These are phyloP conservation scores for Daubentonia madagascariensis DNA, from an alignment of 2,113 vertebrate species.

Conservation along the genomic window DNA sequence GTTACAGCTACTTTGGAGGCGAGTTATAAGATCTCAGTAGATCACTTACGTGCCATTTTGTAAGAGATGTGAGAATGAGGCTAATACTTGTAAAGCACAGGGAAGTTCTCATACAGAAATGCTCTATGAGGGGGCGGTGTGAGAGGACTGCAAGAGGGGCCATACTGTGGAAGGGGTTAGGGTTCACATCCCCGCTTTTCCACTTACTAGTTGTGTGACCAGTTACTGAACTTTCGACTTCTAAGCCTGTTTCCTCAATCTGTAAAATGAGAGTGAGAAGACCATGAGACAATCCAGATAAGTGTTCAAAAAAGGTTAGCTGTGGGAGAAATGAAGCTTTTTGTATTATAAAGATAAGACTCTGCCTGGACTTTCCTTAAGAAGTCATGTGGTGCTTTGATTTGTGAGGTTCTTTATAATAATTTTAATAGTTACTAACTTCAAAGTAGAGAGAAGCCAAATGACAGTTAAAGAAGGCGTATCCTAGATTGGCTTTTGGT, in stretches of 20 bases:
- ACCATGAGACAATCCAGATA: not conserved
- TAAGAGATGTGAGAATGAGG: not conserved
- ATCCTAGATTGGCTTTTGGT: not conserved
- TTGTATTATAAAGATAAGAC: not conserved
- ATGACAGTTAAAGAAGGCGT: not conserved
- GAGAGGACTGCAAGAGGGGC: not conserved
- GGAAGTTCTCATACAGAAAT: not conserved
- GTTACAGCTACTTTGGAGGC: not conserved
- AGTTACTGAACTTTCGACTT: not conserved
- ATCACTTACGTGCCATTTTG: not conserved
- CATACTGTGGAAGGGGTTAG: not conserved
- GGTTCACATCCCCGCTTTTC: not conserved
- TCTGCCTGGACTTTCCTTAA: not conserved
- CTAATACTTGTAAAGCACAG: not conserved
- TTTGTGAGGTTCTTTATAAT: not conserved
- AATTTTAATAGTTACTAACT: conserved; percentile 4
- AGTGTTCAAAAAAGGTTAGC: not conserved
- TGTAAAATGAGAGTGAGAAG: not conserved
- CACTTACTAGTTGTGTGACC: not conserved
- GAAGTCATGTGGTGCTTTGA: not conserved
- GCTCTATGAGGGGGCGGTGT: not conserved
- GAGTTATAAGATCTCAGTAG: not conserved
- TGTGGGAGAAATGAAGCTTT: not conserved
- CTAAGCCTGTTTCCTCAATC: not conserved
- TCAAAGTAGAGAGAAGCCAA: not conserved